Percentiles rank a stretch among this genome's conserved stretches.
Conservation (phyloP, 2,113 vertebrate genomes). For the Phoxinus phoxinus region DNA sequence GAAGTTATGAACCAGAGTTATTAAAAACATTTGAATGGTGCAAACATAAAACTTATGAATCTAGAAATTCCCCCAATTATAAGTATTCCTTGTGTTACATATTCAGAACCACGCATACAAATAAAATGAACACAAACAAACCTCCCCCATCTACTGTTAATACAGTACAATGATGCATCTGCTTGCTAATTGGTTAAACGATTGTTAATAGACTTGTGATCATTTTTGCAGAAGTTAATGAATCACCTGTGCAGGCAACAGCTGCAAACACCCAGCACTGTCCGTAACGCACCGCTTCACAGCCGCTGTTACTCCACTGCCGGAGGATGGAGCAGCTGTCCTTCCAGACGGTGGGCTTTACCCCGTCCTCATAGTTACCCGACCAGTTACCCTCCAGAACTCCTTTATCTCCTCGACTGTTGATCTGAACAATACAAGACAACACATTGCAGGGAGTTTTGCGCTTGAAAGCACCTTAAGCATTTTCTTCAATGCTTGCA, state of each 20-base stretch:
- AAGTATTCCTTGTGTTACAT: neutral
- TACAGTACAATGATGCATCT: neutral
- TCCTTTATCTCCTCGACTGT: conserved; percentile 84
- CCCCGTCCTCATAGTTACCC: conserved; percentile 68
- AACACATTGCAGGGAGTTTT: neutral
- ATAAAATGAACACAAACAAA: neutral
- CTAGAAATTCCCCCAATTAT: neutral
- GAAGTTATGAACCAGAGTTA: neutral
- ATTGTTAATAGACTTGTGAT: neutral
- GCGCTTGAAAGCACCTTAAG: neutral
- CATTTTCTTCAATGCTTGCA: neutral
- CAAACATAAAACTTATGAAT: too few relatives aligned
- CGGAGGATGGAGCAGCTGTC: conserved; percentile 85
- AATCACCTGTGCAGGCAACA: conserved; percentile 86
- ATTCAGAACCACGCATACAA: neutral
- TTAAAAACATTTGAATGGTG: neutral
- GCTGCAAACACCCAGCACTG: conserved; percentile 97
- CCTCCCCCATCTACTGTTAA: neutral
- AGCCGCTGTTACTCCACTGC: conserved; percentile 77
- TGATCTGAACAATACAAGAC: conserved; percentile 77
- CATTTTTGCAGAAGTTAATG: neutral
- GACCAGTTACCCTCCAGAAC: conserved; percentile 85
- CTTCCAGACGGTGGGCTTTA: conserved; percentile 83
- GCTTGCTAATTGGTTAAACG: neutral
- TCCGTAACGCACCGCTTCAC: conserved; percentile 81